Evolutionary conservation across 1,140 invertebrate genomes (phyloP).

Genomic region (Subanguina moxae): DNA sequence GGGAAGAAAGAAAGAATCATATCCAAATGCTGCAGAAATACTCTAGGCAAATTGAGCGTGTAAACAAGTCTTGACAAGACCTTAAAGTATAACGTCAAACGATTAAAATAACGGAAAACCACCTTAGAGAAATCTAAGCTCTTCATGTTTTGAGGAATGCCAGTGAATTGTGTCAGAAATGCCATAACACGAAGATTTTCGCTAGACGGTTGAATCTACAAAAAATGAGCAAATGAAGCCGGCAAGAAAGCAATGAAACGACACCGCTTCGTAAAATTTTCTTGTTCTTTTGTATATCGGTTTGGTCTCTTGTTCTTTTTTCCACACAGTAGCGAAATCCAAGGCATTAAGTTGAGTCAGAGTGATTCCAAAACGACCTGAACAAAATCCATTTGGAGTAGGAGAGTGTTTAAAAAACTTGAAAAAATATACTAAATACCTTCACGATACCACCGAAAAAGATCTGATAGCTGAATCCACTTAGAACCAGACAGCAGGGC

Average conservation of each 20-base stretch:
- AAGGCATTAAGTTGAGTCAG: constrained; percentile 21
- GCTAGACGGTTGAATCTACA: constrained; percentile 18
- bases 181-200: constrained; percentile 20
- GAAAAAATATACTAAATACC: not conserved
- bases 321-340: constrained; percentile 17
- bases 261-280: not conserved
- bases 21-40: constrained; percentile 15
- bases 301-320: constrained; percentile 4
- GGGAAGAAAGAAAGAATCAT: constrained; percentile 2
- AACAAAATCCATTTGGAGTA: not conserved
- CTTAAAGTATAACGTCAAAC: not conserved
- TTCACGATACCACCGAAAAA: constrained; percentile 28
- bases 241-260: not conserved
- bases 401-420: not conserved
- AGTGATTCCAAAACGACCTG: constrained; percentile 16
- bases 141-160: constrained; percentile 16
- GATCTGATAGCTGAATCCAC: constrained; percentile 12
- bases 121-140: constrained; percentile 19
- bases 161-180: constrained; percentile 23
- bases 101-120: constrained; percentile 2
- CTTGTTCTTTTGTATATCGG: not conserved
- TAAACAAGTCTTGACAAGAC: constrained; percentile 22
- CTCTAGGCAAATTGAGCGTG: constrained; percentile 21
- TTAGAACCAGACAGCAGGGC: not conserved
- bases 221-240: not conserved